phyloP scores from a whole-genome alignment of 2,888 invertebrate species.

The Sisyra terminalis region DNA sequence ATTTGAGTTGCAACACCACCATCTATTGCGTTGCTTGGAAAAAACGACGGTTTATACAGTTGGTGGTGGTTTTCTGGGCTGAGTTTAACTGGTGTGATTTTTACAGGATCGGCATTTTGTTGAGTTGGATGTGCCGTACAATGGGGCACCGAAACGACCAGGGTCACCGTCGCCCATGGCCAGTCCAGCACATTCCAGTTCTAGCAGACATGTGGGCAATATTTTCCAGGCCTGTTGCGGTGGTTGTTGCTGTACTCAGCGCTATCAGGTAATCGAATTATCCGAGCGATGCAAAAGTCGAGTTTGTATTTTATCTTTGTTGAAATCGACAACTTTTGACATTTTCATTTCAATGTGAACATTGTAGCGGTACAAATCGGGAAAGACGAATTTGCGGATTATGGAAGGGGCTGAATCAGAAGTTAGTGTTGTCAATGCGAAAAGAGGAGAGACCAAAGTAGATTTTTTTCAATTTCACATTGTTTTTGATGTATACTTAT shows the following conservation, averaged over 20 bases:
- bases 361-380: constrained; percentile 2
- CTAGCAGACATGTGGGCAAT: constrained; percentile 46
- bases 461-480: too few relatives aligned
- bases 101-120: constrained; percentile 88
- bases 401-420: constrained; percentile 3
- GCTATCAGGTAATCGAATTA: constrained; percentile 61
- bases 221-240: constrained; percentile 65
- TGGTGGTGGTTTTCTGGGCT: not conserved
- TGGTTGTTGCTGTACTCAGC: constrained; percentile 65
- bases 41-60: constrained; percentile 72
- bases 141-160: constrained; percentile 84
- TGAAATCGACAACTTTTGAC: too few relatives aligned
- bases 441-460: too few relatives aligned
- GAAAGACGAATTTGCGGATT: constrained; percentile 3
- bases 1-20: constrained; percentile 98
- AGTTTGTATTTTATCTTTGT: too few relatives aligned
- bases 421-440: not conserved
- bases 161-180: constrained; percentile 78
- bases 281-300: too few relatives aligned
- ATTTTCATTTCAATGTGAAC: too few relatives aligned
- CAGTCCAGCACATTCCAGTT: constrained; percentile 73
- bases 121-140: constrained; percentile 87
- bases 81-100: not conserved
- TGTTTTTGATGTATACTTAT: too few relatives aligned
- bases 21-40: constrained; percentile 90